These are phyloP conservation scores for Eupleurogrammus muticus DNA, from an alignment of 2,797 vertebrate genomes.

Conservation along the genomic window DNA sequence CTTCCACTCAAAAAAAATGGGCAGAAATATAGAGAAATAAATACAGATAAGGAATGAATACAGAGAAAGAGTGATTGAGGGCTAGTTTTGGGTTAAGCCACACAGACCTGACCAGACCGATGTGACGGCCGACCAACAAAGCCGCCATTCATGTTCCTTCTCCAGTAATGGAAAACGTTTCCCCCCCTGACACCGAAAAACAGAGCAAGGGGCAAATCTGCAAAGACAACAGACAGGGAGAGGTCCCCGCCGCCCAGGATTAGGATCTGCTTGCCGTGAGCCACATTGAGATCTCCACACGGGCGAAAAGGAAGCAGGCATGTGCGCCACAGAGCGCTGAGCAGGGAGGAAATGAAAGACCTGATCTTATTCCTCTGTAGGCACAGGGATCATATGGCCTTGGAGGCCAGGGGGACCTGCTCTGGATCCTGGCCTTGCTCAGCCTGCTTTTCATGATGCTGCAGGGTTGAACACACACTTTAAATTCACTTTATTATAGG, in stretches of 20 bases:
- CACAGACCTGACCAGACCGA: conserved; percentile 56
- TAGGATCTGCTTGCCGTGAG: conserved; percentile 63
- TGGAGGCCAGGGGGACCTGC: conserved; percentile 55
- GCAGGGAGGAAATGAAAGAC: conserved; percentile 64
- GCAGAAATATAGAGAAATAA: background rate
- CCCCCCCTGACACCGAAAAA: conserved; percentile 55
- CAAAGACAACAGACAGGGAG: conserved; percentile 76
- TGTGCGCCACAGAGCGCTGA: conserved; percentile 55
- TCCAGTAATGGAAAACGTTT: conserved; percentile 64
- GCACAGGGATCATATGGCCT: conserved; percentile 55
- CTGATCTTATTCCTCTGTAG: conserved; percentile 46
- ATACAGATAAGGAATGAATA: background rate
- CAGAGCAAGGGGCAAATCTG: conserved; percentile 72
- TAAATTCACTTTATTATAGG: background rate
- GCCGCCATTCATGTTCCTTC: conserved; percentile 73
- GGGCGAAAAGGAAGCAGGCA: conserved; percentile 49
- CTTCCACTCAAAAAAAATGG: conserved; percentile 52
- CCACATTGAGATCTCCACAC: conserved; percentile 56
- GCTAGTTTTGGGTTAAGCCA: conserved; percentile 20
- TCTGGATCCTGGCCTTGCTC: conserved; percentile 22
- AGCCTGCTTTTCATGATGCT: conserved; percentile 7
- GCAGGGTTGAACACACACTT: background rate
- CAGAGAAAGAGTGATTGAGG: background rate
- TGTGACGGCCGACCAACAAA: conserved; percentile 70
- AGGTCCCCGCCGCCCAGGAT: conserved; percentile 57